Percentiles rank a stretch among this genome's conserved stretches.
Evolutionary conservation across 1,140 invertebrate genomes (phyloP).

Genomic region (Drosophila kurseongensis): DNA sequence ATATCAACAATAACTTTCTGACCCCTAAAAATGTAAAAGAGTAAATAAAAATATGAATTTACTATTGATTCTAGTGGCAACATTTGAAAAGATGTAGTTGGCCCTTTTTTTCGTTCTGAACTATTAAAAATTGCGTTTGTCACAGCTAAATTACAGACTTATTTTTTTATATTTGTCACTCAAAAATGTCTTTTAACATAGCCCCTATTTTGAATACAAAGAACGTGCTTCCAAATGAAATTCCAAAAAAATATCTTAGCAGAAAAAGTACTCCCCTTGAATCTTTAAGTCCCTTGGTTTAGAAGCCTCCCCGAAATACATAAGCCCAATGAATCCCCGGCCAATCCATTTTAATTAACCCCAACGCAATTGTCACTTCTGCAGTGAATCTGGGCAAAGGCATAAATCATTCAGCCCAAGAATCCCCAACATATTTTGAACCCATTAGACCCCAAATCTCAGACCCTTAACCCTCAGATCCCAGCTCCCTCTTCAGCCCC

Average conservation of each 20-base stretch:
- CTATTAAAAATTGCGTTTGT: no score
- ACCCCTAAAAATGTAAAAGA: no score
- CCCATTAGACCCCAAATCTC: not conserved
- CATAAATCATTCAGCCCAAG: constrained; percentile 52
- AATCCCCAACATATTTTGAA: constrained; percentile 9
- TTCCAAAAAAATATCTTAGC: not conserved
- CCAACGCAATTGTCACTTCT: constrained; percentile 40
- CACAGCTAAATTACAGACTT: no score
- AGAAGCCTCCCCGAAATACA: not conserved
- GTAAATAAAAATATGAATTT: no score
- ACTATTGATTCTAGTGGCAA: no score
- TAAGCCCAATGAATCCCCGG: constrained; percentile 1
- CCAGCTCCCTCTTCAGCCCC: not conserved
- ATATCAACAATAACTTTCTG: no score
- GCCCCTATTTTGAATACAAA: no score
- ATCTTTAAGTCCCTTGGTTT: not conserved
- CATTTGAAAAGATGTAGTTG: no score
- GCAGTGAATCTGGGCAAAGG: constrained; percentile 10
- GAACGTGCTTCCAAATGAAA: no score
- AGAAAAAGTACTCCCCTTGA: not conserved
- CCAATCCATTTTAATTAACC: constrained; percentile 68
- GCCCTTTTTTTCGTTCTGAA: no score
- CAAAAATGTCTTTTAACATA: no score
- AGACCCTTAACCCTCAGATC: not conserved
- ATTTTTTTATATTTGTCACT: no score